Base-by-base conservation (phyloP, 2,797 vertebrate species). In the Ceryle rudis region DNA sequence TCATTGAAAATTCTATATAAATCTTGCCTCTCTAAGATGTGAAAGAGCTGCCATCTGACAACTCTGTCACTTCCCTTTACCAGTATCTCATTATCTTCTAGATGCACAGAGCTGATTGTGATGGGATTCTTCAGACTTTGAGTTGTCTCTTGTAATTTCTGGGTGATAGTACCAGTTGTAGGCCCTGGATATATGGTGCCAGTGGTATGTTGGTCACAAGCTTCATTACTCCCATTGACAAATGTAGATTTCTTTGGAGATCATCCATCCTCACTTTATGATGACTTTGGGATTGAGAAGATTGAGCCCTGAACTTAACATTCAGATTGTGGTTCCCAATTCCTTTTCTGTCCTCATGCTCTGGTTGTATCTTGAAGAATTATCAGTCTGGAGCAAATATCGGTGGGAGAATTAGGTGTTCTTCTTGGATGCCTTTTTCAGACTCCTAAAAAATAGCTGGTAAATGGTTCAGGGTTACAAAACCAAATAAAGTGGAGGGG, bases 151-250 rank as follows among this genome's bases (percentile, higher is more conserved):
- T 44, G 29, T 39, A 19, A n/a, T n/a, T 49, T 51, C 31, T 58
- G 10, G 25, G 41, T 39, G n/a, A 13, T 35, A 17, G 15, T 35
- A 39, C 18, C 47, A 52, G 37, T 31, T 57, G 28, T 33, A 52
- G 28, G 11, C 41, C 16, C 12, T 41, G 46, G 7, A 42, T 55
- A 3, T 44, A 4, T 4, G 29, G n/a, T 0, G 1, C 46, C 52
- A 51, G 47, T 26, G 17, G 13, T 55, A 16, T 1, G 2, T 31
- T 71, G 64, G 19, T 80, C 35, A 31, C 20, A 33, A 58, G 11
- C 31, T 57, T 88, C 22, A 10, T 62, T 66, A 51, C 25, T 57
- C 14, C 41, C 12, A 13, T 23, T n/a, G 31, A 39, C 25, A 84
- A 33, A 58, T 81, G 5, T 1, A 33, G 14, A 11, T 46, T 29